Evolutionary conservation across 2,888 invertebrate species (phyloP).

Genomic region (Xanthia togata): DNA sequence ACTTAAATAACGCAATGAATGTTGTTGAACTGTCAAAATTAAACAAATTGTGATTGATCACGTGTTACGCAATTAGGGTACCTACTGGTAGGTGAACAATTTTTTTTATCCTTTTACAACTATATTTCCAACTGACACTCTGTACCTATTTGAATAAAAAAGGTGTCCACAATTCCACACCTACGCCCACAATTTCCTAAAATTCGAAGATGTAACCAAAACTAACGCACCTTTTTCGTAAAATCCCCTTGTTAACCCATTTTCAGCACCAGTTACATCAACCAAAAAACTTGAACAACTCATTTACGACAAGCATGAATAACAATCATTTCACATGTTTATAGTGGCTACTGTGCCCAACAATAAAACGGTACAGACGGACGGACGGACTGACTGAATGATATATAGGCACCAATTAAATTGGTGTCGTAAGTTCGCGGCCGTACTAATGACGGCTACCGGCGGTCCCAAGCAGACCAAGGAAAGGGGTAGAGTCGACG

Average conservation of each 20-base stretch:
- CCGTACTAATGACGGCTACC: conserved; percentile 86
- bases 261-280: conserved; percentile 16
- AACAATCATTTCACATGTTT: conserved; percentile 86
- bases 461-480: conserved; percentile 73
- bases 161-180: too few species aligned
- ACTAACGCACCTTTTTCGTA: neutral
- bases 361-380: conserved; percentile 81
- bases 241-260: conserved; percentile 28
- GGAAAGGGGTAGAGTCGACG: conserved; percentile 58
- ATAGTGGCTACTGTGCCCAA: conserved; percentile 84
- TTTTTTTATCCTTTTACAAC: too few species aligned
- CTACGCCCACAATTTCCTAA: neutral
- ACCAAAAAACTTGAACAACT: conserved; percentile 38
- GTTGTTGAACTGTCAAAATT: too few species aligned
- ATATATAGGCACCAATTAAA: conserved; percentile 87
- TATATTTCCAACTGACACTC: too few species aligned
- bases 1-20: too few species aligned
- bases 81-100: neutral
- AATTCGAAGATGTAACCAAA: neutral
- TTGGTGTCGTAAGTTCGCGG: conserved; percentile 84
- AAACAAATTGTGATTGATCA: too few species aligned
- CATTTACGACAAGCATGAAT: conserved; percentile 65
- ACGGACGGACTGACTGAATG: conserved; percentile 78
- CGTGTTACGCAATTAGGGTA: too few species aligned
- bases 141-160: neutral